A percentile compares a stretch with the other conserved stretches of the same genome.
Evolutionary conservation across 2,888 invertebrate species (phyloP).

Genomic region (Mythimna albipuncta): DNA sequence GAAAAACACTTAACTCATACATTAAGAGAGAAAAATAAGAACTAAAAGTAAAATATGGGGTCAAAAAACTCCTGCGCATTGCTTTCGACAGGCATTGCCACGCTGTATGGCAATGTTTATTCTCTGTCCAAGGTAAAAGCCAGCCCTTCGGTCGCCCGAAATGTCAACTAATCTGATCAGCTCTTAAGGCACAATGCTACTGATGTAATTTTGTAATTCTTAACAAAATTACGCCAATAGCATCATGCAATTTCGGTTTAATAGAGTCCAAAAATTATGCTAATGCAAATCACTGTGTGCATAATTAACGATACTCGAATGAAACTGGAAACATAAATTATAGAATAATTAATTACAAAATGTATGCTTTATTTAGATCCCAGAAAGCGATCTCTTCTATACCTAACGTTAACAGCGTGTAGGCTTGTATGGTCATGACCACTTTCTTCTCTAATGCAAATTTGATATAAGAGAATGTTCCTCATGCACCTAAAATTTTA

Average conservation of each 20-base stretch:
- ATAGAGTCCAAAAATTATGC: too few relatives aligned
- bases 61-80: too few relatives aligned
- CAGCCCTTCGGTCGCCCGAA: background rate
- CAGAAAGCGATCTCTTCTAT: background rate
- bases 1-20: too few relatives aligned
- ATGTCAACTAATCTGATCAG: background rate
- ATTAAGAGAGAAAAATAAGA: too few relatives aligned
- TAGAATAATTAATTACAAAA: background rate
- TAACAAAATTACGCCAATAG: too few relatives aligned
- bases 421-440: background rate
- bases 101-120: background rate
- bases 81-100: background rate
- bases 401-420: too few relatives aligned
- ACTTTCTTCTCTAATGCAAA: background rate
- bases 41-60: too few relatives aligned
- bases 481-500: background rate
- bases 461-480: background rate
- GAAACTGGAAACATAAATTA: background rate
- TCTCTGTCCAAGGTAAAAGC: background rate
- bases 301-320: background rate
- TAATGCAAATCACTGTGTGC: too few relatives aligned
- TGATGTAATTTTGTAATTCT: too few relatives aligned
- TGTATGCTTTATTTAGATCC: background rate
- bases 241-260: too few relatives aligned
- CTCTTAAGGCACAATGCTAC: too few relatives aligned